Percentiles rank a stretch among this genome's conserved stretches.
Evolutionary conservation across 2,888 invertebrate species (phyloP).

Genomic region (Salpingus planirostris): DNA sequence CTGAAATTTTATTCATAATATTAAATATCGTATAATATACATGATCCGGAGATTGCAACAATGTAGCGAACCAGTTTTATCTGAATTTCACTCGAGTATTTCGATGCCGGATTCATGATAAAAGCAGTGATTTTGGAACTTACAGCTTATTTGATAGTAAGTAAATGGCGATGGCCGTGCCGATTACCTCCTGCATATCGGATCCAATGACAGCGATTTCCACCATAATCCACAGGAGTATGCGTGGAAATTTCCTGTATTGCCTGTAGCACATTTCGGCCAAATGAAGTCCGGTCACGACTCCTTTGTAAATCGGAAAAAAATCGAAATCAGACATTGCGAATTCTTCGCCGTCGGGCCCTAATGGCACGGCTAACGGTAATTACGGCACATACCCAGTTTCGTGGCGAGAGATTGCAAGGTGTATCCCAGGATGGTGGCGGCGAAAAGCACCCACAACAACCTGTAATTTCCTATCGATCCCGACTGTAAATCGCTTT

Average conservation of each 20-base stretch:
- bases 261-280: conserved; percentile 71
- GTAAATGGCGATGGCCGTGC: conserved; percentile 79
- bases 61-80: background rate
- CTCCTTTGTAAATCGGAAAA: conserved; percentile 33
- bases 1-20: too few relatives aligned
- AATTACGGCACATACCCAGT: conserved; percentile 55
- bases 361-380: too few relatives aligned
- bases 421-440: conserved; percentile 74
- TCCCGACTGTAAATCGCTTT: conserved; percentile 82
- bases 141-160: conserved; percentile 68
- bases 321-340: too few relatives aligned
- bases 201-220: conserved; percentile 86
- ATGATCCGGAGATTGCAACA: background rate
- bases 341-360: too few relatives aligned
- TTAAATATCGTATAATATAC: background rate
- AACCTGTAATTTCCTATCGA: conserved; percentile 68
- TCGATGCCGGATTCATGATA: background rate
- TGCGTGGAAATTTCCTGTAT: conserved; percentile 64
- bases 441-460: conserved; percentile 74
- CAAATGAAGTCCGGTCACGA: conserved; percentile 75
- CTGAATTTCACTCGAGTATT: background rate
- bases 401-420: conserved; percentile 61
- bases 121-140: conserved; percentile 30
- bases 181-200: conserved; percentile 89
- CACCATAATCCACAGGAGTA: conserved; percentile 80